A percentile compares a stretch with the other conserved stretches of the same genome.
Conservation (phyloP, 2,113 vertebrate genomes). For the Amia ocellicauda region DNA sequence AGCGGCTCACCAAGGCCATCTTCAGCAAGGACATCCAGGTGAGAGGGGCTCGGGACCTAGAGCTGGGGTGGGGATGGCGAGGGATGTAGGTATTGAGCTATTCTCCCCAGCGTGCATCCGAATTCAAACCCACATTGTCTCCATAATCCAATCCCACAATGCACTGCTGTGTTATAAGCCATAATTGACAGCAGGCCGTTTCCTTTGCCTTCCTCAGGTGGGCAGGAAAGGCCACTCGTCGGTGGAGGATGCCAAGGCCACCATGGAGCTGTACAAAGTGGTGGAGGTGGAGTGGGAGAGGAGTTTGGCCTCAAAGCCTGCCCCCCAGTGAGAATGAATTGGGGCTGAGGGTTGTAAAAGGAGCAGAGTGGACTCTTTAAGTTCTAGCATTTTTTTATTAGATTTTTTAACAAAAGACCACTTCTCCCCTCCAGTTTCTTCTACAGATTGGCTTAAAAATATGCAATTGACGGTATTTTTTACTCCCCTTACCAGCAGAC, state of each 20-base stretch:
- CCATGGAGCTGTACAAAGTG: slow-evolving; percentile 88
- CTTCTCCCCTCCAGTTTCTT: too few relatives aligned
- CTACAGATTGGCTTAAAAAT: too few relatives aligned
- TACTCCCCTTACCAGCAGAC: too few relatives aligned
- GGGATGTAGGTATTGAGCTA: background rate
- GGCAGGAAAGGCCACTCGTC: slow-evolving; percentile 82
- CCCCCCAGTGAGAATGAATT: background rate
- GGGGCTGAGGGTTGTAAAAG: too few relatives aligned
- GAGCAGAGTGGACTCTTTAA: too few relatives aligned
- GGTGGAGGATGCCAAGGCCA: slow-evolving; percentile 85
- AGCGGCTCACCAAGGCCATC: slow-evolving; percentile 79
- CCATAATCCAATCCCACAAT: too few relatives aligned
- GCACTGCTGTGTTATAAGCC: too few relatives aligned
- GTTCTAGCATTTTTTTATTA: too few relatives aligned
- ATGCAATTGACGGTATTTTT: too few relatives aligned
- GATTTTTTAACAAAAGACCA: too few relatives aligned
- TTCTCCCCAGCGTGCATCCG: background rate
- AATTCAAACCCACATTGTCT: too few relatives aligned
- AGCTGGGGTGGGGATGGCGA: background rate
- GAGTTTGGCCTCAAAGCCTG: slow-evolving; percentile 41
- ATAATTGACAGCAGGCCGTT: background rate
- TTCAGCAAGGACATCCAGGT: slow-evolving; percentile 87
- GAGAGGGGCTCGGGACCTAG: background rate
- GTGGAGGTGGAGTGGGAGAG: slow-evolving; percentile 84
- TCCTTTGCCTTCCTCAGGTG: slow-evolving; percentile 53